Percentiles rank a stretch among this genome's conserved stretches.
These are phyloP conservation scores for Tinea pellionella DNA, from an alignment of 2,888 invertebrate genomes.

Conservation along the genomic window DNA sequence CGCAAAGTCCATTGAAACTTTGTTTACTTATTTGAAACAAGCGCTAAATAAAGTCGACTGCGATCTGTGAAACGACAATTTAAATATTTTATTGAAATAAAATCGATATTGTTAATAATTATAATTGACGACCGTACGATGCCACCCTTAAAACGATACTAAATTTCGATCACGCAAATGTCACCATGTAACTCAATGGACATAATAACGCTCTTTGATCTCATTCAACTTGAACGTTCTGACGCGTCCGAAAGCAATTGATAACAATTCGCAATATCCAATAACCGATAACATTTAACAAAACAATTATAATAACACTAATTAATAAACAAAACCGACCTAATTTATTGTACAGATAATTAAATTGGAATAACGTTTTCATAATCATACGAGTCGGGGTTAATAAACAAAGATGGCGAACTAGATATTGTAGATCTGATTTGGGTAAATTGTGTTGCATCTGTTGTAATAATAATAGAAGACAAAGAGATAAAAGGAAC, in stretches of 20 bases:
- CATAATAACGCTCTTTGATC: constrained; percentile 7
- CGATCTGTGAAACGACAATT: constrained; percentile 5
- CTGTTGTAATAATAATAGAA: background rate
- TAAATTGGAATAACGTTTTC: background rate
- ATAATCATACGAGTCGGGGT: background rate
- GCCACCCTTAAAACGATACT: background rate
- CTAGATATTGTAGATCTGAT: background rate
- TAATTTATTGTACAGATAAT: background rate
- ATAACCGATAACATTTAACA: background rate
- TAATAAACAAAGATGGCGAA: background rate
- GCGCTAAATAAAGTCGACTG: background rate
- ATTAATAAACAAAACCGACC: background rate
- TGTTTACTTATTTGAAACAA: constrained; percentile 1
- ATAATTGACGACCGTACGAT: background rate
- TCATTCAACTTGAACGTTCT: background rate
- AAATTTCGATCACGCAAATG: constrained; percentile 5
- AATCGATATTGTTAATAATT: background rate
- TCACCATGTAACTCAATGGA: constrained; percentile 2
- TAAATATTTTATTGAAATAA: background rate
- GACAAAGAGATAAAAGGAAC: background rate
- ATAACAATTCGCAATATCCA: background rate
- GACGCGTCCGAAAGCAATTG: background rate
- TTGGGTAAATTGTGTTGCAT: background rate
- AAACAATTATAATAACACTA: background rate
- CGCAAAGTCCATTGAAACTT: background rate